These are phyloP conservation scores for Macropis europaea DNA, from an alignment of 2,888 invertebrate genomes.

Conservation along the genomic window DNA sequence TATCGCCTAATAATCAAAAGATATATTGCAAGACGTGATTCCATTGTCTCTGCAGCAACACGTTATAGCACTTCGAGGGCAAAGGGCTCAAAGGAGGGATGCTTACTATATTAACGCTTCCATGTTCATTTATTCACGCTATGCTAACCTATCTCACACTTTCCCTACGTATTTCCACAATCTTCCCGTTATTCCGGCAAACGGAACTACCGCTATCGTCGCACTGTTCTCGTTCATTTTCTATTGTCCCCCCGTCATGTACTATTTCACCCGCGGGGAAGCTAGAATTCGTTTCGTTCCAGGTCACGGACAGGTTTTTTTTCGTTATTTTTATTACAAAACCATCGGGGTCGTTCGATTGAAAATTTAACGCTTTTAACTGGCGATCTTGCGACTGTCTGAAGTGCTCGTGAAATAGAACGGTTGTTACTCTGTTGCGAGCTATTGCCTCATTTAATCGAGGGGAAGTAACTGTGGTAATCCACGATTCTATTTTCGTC, in stretches of 20 bases:
- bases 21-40: too few relatives aligned
- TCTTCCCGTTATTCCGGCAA: not conserved
- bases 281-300: not conserved
- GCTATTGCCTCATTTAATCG: constrained; percentile 38
- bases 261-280: not conserved
- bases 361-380: constrained; percentile 17
- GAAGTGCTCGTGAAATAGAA: not conserved
- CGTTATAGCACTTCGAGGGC: too few relatives aligned
- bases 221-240: too few relatives aligned
- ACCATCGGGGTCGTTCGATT: constrained; percentile 1
- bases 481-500: constrained; percentile 1
- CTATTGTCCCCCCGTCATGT: not conserved
- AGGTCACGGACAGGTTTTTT: not conserved
- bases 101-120: too few relatives aligned
- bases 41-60: too few relatives aligned
- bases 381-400: too few relatives aligned
- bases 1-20: too few relatives aligned
- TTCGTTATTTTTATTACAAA: not conserved
- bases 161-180: not conserved
- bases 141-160: too few relatives aligned
- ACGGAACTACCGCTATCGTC: not conserved
- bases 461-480: constrained; percentile 14
- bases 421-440: not conserved
- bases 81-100: too few relatives aligned
- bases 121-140: too few relatives aligned